Conservation (phyloP, 2,113 vertebrate species). For the Ailurus styani region DNA sequence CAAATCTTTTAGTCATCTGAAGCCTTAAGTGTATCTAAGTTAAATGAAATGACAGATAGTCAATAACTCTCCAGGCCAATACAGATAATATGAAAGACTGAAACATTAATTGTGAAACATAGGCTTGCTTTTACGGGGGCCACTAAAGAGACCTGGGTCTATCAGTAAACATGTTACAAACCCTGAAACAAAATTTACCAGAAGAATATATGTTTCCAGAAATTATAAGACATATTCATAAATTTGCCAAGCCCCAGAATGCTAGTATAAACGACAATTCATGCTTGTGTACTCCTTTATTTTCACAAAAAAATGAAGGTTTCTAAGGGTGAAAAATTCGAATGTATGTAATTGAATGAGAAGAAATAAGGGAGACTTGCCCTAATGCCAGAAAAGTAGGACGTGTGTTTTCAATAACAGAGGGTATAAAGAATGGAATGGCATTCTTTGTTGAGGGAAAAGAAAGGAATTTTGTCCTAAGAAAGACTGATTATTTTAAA, state of each 20-base stretch:
- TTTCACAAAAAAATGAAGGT: background rate
- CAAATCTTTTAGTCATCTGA: background rate
- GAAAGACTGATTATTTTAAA: too few species aligned
- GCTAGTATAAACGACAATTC: background rate
- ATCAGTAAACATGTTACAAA: background rate
- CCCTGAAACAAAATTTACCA: background rate
- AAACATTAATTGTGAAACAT: background rate
- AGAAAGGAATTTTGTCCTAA: too few species aligned
- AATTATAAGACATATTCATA: background rate
- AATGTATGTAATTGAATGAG: too few species aligned
- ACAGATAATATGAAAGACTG: background rate
- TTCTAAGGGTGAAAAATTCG: background rate
- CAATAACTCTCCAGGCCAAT: background rate
- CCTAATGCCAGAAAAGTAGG: too few species aligned
- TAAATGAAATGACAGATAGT: background rate
- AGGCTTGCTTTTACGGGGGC: background rate
- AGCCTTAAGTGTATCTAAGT: background rate
- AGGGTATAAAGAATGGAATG: too few species aligned
- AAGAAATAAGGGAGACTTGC: too few species aligned
- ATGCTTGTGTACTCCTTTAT: background rate
- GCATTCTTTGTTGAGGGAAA: too few species aligned
- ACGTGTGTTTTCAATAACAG: too few species aligned
- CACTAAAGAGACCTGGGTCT: background rate
- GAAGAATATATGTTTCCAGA: background rate
- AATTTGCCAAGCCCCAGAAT: background rate